Conservation (phyloP, 2,797 vertebrate genomes). For the Arremon aurantiirostris region DNA sequence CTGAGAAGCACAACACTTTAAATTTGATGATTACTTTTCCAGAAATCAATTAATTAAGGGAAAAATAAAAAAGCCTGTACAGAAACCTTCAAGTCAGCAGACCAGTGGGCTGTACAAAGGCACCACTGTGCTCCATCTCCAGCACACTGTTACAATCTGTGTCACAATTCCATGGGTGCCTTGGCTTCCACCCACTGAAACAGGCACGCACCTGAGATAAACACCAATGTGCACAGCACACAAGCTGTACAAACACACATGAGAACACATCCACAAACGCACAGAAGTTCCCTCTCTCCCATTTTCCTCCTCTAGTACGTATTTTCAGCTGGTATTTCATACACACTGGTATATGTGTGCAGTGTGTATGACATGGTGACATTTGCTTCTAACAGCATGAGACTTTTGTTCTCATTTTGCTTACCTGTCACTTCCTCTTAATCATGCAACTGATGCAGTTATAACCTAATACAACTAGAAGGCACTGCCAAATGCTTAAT, state of each 20-base stretch:
- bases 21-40: background rate
- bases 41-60: background rate
- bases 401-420: constrained; percentile 52
- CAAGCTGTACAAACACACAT: background rate
- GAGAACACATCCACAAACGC: background rate
- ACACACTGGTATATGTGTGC: fast-evolving
- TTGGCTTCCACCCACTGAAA: background rate
- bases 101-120: background rate
- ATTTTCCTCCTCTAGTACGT: background rate
- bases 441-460: background rate
- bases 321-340: background rate
- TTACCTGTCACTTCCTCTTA: constrained; percentile 52
- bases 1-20: background rate
- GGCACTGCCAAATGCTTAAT: constrained; percentile 24
- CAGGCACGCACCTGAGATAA: background rate
- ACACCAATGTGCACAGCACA: background rate
- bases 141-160: background rate
- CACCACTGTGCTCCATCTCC: background rate
- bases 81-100: background rate
- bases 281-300: background rate
- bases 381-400: constrained; percentile 38
- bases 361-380: background rate
- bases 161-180: fast-evolving
- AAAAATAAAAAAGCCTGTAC: background rate
- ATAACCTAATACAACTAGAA: constrained; percentile 22